A percentile compares a stretch with the other conserved stretches of the same genome.
These are phyloP conservation scores for Corythaixoides concolor DNA, from an alignment of 2,113 vertebrate genomes.

Conservation along the genomic window DNA sequence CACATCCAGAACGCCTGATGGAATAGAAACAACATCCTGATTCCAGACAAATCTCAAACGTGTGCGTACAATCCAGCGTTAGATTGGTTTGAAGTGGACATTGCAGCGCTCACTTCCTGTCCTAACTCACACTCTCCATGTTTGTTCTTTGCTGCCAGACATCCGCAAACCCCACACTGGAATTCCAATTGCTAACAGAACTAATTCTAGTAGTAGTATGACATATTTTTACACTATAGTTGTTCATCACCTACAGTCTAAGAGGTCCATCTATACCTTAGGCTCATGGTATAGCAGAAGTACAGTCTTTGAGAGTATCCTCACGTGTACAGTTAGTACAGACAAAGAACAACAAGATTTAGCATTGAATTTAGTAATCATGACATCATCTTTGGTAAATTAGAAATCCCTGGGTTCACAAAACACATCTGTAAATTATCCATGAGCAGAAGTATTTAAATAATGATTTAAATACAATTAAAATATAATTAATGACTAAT, in stretches of 20 bases:
- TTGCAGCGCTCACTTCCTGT: background rate
- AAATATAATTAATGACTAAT: background rate
- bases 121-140: background rate
- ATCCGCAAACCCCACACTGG: background rate
- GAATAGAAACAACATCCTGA: background rate
- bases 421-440: background rate
- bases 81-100: background rate
- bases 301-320: background rate
- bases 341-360: background rate
- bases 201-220: background rate
- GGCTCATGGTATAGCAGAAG: background rate
- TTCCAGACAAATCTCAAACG: background rate
- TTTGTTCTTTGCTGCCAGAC: background rate
- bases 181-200: background rate
- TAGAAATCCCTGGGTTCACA: background rate
- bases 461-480: background rate
- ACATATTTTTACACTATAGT: background rate
- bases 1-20: background rate
- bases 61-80: background rate
- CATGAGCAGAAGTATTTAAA: slow-evolving; percentile 34
- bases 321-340: background rate
- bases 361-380: background rate
- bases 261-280: background rate
- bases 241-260: background rate
- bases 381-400: background rate